These are phyloP conservation scores for Vireo griseus DNA, from an alignment of 2,797 vertebrate species.

Conservation along the genomic window DNA sequence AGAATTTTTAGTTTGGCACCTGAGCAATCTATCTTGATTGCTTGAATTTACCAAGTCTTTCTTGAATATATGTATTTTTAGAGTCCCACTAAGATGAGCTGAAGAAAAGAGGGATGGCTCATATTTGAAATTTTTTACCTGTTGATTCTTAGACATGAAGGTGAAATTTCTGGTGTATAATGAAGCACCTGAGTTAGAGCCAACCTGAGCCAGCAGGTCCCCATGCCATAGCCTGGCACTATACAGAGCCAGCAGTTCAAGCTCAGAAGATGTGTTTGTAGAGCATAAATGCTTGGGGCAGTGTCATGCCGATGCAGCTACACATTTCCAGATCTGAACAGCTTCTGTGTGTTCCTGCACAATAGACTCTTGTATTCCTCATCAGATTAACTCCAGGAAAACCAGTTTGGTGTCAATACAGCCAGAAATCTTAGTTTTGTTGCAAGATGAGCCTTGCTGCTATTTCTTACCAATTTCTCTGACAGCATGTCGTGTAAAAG, in stretches of 20 bases:
- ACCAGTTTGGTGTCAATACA: background rate
- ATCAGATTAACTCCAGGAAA: background rate
- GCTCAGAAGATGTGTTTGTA: background rate
- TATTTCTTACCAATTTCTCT: background rate
- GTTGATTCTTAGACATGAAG: background rate
- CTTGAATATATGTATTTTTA: background rate
- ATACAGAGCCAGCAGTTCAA: background rate
- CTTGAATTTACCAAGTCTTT: background rate
- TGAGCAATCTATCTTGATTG: background rate
- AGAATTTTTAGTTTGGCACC: background rate
- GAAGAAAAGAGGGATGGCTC: background rate
- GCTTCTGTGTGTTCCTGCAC: background rate
- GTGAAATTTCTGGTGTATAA: background rate
- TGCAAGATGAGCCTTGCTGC: background rate
- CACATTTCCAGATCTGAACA: background rate
- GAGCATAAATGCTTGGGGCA: background rate
- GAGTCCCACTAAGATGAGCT: background rate
- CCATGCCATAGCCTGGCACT: background rate
- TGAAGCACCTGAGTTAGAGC: background rate
- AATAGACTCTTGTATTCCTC: background rate
- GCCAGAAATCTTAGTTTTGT: background rate
- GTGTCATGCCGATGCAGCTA: background rate
- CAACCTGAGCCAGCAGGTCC: background rate
- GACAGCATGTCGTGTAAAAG: background rate
- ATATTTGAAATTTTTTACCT: background rate